Base-by-base conservation (phyloP, 2,113 vertebrate genomes). In the Zosterops japonicus region DNA sequence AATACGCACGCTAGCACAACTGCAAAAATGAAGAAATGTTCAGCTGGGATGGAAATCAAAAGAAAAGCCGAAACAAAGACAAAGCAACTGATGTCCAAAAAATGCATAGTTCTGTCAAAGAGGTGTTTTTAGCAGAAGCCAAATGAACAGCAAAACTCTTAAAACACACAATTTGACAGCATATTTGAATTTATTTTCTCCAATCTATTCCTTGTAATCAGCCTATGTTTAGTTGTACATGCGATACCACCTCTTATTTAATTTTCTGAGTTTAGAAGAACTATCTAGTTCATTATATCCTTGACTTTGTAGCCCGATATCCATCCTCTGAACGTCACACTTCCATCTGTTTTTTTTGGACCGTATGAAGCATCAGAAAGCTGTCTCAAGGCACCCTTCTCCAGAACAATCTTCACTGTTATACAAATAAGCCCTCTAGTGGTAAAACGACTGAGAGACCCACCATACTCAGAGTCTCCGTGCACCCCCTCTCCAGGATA, bases 361-460 rank as follows among this genome's bases (percentile, higher is more conserved):
- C 28, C 0, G 0, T 8, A 18, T 21, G 25, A 78, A 79, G 53
- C 46, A 67, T 9, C 31, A 46, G 42, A 90, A 50, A 75, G 21
- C 78, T 50, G n/a, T 67, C 39, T 57, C 35, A 83, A 75, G 33
- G 64, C 50, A 67, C 22, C 9, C 28, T 50, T 68, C 50, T 50
- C 39, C 29, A 63, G n/a, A 41, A 69, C 20, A 3, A 27, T 64
- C 57, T n/a, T 29, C 59, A 80, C 52, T 75, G 55, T 35, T 84
- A 78, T 61, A 94, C 82, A 95, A 96, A 87, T 41, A 64, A 96
- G 97, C 94, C 97, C 96, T 90, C 96, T 97, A 94, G 87, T 80
- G 97, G 97, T 35, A 57, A 49, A 92, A 78, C 6, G 42, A 31
- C 19, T 3, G 0, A 2, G 8, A 82, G 23, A 78, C 11, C 44